Percentiles rank a stretch among this genome's conserved stretches.
phyloP scores from a whole-genome alignment of 2,797 vertebrate species.

The Microctenopoma lineatum region DNA sequence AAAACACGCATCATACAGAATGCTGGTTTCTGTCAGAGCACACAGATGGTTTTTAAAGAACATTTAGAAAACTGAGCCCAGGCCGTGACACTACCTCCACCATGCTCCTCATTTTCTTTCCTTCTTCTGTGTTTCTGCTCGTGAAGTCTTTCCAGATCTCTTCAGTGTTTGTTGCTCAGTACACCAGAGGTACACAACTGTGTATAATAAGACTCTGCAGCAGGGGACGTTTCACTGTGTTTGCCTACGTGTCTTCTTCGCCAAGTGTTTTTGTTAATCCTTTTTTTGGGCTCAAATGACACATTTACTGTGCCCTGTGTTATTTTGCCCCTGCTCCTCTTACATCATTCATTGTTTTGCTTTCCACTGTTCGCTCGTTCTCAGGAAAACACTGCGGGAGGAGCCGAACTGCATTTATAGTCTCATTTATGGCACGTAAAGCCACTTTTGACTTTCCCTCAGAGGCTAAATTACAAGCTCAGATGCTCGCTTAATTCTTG shows the following conservation, averaged over 20 bases:
- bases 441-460: constrained; percentile 6
- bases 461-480: neutral
- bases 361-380: constrained; percentile 32
- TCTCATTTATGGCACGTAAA: neutral
- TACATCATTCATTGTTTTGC: constrained; percentile 68
- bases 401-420: neutral
- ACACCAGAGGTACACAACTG: no score
- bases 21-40: no score
- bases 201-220: no score
- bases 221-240: neutral
- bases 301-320: constrained; percentile 56
- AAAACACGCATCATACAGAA: no score
- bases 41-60: no score
- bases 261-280: constrained; percentile 23
- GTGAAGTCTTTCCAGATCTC: no score
- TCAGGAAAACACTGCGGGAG: constrained; percentile 30
- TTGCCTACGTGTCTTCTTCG: neutral
- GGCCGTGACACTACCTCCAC: no score
- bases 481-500: neutral
- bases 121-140: no score
- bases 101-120: no score
- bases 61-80: no score
- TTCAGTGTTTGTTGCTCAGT: no score
- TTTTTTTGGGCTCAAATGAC: constrained; percentile 42
- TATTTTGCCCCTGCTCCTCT: constrained; percentile 47